A percentile compares a stretch with the other conserved stretches of the same genome.
phyloP scores from a whole-genome alignment of 1,140 invertebrate species.

The Papilio polyxenes region DNA sequence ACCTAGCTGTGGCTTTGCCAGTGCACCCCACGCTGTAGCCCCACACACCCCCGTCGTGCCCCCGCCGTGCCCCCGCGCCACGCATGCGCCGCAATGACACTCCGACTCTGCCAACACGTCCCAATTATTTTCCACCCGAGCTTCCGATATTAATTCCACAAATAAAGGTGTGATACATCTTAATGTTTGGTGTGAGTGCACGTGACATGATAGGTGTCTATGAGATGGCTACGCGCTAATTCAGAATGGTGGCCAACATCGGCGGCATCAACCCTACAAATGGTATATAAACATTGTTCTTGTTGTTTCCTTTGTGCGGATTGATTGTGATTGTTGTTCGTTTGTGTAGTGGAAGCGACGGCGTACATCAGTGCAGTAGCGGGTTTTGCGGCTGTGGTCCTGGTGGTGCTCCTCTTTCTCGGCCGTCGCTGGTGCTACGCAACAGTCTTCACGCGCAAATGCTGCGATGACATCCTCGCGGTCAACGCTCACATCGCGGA shows the following conservation, averaged over 20 bases:
- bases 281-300: constrained; percentile 64
- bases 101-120: constrained; percentile 64
- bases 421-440: constrained; percentile 72
- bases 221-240: constrained; percentile 58
- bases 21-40: constrained; percentile 58
- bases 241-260: constrained; percentile 73
- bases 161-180: background rate
- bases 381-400: constrained; percentile 70
- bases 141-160: constrained; percentile 35
- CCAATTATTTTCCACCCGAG: constrained; percentile 56
- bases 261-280: constrained; percentile 68
- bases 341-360: constrained; percentile 73
- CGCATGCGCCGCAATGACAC: constrained; percentile 72
- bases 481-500: constrained; percentile 62
- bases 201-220: constrained; percentile 40
- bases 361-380: constrained; percentile 77
- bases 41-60: constrained; percentile 72
- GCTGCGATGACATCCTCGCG: constrained; percentile 72
- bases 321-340: background rate
- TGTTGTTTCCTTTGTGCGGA: constrained; percentile 18
- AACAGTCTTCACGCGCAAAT: constrained; percentile 61
- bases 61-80: constrained; percentile 43
- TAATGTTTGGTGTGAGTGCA: background rate
- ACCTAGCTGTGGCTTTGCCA: constrained; percentile 50
- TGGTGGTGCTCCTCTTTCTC: constrained; percentile 75